A percentile compares a stretch with the other conserved stretches of the same genome.
phyloP scores from a whole-genome alignment of 2,888 invertebrate species.

The Drosophila tanythrix region DNA sequence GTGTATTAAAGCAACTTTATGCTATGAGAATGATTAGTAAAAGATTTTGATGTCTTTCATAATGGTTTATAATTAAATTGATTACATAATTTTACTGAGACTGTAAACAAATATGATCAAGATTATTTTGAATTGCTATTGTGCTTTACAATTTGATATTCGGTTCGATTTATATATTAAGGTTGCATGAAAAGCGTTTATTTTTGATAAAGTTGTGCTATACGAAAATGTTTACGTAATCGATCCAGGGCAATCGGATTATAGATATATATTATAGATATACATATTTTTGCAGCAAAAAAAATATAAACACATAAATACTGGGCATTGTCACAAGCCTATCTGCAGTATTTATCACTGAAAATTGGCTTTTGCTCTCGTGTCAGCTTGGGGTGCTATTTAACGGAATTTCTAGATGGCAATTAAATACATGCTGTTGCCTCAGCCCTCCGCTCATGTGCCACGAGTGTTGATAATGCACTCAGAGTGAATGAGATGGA shows the following conservation, averaged over 20 bases:
- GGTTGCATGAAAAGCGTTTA: not conserved
- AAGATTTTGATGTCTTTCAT: too few relatives aligned
- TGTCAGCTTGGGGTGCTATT: slow-evolving; percentile 1
- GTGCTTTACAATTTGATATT: not conserved
- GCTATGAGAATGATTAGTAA: not conserved
- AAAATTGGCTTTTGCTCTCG: slow-evolving; percentile 17
- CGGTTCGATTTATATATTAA: not conserved
- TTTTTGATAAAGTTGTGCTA: not conserved
- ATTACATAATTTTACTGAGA: not conserved
- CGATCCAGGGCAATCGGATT: not conserved
- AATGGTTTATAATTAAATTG: not conserved
- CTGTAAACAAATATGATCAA: not conserved
- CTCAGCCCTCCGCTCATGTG: not conserved
- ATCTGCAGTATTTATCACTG: slow-evolving; percentile 1
- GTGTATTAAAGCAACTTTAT: not conserved
- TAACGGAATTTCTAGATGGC: slow-evolving; percentile 12
- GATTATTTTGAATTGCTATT: not conserved
- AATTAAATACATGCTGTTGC: slow-evolving; percentile 14
- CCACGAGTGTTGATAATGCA: slow-evolving; percentile 65
- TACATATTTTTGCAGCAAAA: not conserved
- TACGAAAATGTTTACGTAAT: not conserved
- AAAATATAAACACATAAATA: not conserved
- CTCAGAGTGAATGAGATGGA: slow-evolving; percentile 28
- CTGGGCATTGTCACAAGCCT: not conserved
- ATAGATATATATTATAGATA: not conserved